These are phyloP conservation scores for Venustaconcha ellipsiformis DNA, from an alignment of 1,140 invertebrate species.

Conservation along the genomic window DNA sequence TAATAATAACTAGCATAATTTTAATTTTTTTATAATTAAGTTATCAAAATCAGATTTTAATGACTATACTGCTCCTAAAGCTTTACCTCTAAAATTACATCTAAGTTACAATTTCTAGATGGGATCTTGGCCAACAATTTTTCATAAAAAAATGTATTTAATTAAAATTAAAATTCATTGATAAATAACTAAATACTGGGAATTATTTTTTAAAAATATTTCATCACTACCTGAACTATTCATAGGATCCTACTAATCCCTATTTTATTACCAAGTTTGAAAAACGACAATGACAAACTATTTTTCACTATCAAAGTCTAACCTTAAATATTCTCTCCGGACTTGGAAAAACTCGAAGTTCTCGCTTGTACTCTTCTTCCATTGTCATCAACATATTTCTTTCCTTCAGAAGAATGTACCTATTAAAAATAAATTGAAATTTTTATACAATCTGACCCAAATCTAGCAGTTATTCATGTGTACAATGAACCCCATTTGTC, in stretches of 20 bases:
- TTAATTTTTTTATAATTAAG: no score
- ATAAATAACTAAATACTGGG: no score
- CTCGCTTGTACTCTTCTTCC: slow-evolving; percentile 84
- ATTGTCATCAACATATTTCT: slow-evolving; percentile 97
- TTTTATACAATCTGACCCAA: background rate
- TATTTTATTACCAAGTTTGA: background rate
- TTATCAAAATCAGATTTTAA: no score
- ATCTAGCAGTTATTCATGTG: background rate
- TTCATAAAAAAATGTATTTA: no score
- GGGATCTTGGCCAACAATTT: no score
- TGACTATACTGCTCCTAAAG: no score
- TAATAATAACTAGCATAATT: no score
- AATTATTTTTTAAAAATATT: background rate
- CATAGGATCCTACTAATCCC: background rate
- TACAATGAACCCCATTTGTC: no score
- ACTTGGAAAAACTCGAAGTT: slow-evolving; percentile 85
- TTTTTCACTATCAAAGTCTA: slow-evolving; percentile 1
- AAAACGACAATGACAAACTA: background rate
- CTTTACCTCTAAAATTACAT: no score
- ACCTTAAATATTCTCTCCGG: slow-evolving; percentile 97
- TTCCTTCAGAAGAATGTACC: slow-evolving; percentile 95
- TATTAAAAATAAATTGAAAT: slow-evolving; percentile 57
- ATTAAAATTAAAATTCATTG: no score
- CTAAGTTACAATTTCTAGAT: no score
- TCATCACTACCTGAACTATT: background rate